Percentiles rank a stretch among this genome's conserved stretches.
These are phyloP conservation scores for Crematogaster levior DNA, from an alignment of 2,888 invertebrate genomes.

Conservation along the genomic window DNA sequence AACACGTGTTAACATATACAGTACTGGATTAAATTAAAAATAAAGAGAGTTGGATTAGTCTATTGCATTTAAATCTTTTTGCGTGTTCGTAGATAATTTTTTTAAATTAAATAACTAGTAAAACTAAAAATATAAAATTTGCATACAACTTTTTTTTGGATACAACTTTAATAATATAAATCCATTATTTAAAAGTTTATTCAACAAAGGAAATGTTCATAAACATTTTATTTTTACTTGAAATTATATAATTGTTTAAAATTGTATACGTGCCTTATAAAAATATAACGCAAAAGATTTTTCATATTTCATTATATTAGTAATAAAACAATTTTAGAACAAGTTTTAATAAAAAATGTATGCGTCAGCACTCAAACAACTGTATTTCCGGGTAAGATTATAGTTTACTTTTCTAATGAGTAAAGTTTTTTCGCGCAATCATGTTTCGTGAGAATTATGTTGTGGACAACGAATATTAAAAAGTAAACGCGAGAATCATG, in stretches of 20 bases:
- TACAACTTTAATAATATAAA: neutral
- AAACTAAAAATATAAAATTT: too few species aligned
- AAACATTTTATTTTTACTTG: neutral
- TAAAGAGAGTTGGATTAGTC: neutral
- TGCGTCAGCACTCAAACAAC: neutral
- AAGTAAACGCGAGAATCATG: conserved; percentile 23
- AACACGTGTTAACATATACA: neutral
- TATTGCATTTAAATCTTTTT: neutral
- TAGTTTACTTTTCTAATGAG: neutral
- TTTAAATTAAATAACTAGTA: neutral
- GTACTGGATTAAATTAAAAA: neutral
- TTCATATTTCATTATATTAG: neutral
- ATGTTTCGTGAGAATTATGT: conserved; percentile 10
- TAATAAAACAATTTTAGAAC: neutral
- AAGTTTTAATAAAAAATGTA: neutral
- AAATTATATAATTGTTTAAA: too few species aligned
- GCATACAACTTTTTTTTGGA: too few species aligned
- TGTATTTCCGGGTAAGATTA: neutral
- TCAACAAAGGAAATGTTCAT: neutral
- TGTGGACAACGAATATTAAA: conserved; percentile 13
- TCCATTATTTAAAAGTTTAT: neutral
- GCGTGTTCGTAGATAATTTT: neutral
- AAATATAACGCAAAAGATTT: neutral
- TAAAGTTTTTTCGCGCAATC: neutral
- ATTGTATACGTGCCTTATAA: neutral